A percentile compares a stretch with the other conserved stretches of the same genome.
Conservation (phyloP, 2,888 invertebrate genomes). For the Gibbula magus region DNA sequence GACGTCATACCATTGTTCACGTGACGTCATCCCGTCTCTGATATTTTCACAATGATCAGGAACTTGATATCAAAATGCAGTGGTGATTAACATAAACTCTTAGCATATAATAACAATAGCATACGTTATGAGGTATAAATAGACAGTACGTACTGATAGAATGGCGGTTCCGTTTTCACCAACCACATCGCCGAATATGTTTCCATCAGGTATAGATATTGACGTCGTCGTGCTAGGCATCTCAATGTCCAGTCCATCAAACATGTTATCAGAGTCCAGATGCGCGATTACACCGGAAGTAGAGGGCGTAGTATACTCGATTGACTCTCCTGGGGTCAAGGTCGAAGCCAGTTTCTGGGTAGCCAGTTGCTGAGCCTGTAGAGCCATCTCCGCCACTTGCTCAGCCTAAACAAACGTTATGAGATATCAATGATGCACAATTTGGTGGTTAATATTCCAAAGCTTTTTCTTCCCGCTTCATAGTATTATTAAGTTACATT, state of each 20-base stretch:
- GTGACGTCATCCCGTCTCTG: too few relatives aligned
- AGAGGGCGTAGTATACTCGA: background rate
- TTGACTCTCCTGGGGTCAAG: background rate
- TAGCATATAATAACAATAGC: too few relatives aligned
- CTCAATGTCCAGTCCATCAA: background rate
- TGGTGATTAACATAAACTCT: too few relatives aligned
- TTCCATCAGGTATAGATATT: background rate
- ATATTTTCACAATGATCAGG: too few relatives aligned
- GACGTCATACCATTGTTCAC: too few relatives aligned
- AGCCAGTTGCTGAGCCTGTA: background rate
- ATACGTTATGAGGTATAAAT: too few relatives aligned
- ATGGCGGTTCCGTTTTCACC: background rate
- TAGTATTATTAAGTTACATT: too few relatives aligned
- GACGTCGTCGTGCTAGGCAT: background rate
- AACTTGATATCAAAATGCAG: too few relatives aligned
- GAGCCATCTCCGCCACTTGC: background rate
- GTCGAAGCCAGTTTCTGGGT: background rate
- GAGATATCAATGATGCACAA: too few relatives aligned
- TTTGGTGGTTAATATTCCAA: too few relatives aligned
- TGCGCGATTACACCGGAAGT: background rate
- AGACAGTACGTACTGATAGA: background rate
- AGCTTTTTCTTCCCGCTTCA: too few relatives aligned
- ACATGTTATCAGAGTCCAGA: background rate
- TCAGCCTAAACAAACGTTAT: too few relatives aligned
- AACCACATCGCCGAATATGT: background rate